Evolutionary conservation across 2,888 invertebrate species (phyloP).

Genomic region (Cephus rjabovi): DNA sequence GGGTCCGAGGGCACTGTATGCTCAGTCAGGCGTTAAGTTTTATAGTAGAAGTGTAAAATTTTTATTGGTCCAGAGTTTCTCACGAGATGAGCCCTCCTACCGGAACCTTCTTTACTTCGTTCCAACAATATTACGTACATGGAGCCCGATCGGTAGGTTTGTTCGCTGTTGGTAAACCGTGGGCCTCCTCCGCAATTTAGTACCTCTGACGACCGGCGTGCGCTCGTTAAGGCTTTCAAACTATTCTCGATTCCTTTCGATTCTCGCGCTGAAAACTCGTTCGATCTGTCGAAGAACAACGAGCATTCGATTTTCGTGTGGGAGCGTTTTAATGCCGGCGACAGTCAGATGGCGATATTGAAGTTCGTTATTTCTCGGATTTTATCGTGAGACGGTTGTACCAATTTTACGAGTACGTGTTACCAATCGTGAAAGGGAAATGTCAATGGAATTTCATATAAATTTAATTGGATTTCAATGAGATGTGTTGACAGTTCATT

Average conservation of each 20-base stretch:
- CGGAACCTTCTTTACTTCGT: background rate
- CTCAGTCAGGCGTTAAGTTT: slow-evolving; percentile 39
- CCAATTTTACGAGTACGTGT: background rate
- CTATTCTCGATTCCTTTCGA: background rate
- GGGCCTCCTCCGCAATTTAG: background rate
- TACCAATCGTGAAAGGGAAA: background rate
- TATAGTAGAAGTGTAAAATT: slow-evolving; percentile 64
- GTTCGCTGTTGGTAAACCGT: background rate
- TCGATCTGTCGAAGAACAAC: background rate
- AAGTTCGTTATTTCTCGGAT: background rate
- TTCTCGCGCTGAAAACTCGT: background rate
- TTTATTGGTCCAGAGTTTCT: slow-evolving; percentile 61
- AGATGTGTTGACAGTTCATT: background rate
- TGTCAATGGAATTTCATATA: background rate
- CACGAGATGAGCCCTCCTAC: slow-evolving; percentile 26
- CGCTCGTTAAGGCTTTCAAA: background rate
- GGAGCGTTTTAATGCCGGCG: background rate
- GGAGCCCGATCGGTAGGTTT: background rate
- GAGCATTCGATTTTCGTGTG: background rate
- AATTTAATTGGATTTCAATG: background rate
- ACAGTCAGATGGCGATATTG: background rate
- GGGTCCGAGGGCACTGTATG: slow-evolving; percentile 1
- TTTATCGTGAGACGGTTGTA: background rate
- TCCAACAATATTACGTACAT: no score
- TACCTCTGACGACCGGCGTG: background rate